These are phyloP conservation scores for Elysia crispata DNA, from an alignment of 2,888 invertebrate species.

Conservation along the genomic window DNA sequence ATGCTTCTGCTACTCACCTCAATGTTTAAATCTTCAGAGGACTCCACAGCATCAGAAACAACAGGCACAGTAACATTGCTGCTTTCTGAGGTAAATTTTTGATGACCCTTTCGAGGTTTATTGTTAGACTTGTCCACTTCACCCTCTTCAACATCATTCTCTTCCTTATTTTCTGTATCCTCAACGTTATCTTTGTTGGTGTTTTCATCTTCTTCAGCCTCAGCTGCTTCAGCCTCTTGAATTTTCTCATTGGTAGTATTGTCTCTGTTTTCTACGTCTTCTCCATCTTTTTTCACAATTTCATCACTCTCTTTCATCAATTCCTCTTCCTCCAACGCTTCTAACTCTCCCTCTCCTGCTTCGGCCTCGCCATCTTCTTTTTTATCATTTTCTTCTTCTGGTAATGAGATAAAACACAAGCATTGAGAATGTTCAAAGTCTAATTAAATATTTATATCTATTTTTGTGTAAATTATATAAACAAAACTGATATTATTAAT, in stretches of 20 bases:
- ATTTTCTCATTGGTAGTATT: no score
- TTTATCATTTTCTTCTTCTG: constrained; percentile 23
- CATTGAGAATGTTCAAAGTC: no score
- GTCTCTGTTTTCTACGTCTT: no score
- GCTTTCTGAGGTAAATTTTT: no score
- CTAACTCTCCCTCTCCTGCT: constrained; percentile 52
- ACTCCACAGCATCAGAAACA: no score
- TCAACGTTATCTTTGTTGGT: constrained; percentile 21
- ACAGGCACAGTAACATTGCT: no score
- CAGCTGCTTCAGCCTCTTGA: constrained; percentile 46
- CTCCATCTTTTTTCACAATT: background rate
- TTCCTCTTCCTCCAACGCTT: constrained; percentile 50
- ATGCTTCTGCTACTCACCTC: no score
- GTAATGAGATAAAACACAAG: constrained; percentile 11
- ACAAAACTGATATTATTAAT: no score
- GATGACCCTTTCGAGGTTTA: no score
- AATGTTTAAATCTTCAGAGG: no score
- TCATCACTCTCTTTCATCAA: constrained; percentile 53
- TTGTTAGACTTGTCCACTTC: background rate
- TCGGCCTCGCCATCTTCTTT: constrained; percentile 65
- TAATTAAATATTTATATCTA: no score
- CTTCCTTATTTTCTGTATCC: constrained; percentile 45
- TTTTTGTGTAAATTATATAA: no score
- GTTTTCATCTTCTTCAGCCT: constrained; percentile 5
- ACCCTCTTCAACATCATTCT: constrained; percentile 49